A percentile compares a stretch with the other conserved stretches of the same genome.
These are phyloP conservation scores for Apteryx mantelli DNA, from an alignment of 2,113 vertebrate species.

Conservation along the genomic window DNA sequence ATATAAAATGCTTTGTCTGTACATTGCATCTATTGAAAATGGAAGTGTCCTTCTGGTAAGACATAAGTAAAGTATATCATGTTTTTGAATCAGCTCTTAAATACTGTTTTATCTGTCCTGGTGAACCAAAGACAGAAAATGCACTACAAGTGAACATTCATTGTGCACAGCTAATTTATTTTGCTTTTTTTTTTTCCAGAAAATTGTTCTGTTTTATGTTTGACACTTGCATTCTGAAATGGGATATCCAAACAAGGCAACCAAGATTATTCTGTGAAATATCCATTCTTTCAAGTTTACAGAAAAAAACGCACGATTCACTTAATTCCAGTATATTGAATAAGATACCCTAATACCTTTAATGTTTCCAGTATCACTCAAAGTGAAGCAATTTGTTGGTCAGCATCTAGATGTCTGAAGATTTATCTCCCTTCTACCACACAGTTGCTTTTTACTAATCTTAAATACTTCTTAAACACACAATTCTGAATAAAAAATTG, in stretches of 20 bases:
- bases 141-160: background rate
- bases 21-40: background rate
- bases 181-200: background rate
- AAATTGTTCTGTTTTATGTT: background rate
- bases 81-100: background rate
- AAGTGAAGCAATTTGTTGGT: background rate
- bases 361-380: background rate
- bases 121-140: conserved; percentile 8
- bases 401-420: background rate
- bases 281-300: background rate
- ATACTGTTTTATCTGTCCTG: background rate
- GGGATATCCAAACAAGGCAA: background rate
- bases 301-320: background rate
- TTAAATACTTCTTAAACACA: background rate
- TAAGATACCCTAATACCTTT: background rate
- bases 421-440: background rate
- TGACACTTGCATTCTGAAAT: background rate
- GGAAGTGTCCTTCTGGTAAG: background rate
- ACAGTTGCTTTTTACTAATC: background rate
- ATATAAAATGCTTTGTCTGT: background rate
- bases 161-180: background rate
- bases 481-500: background rate
- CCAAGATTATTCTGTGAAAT: background rate
- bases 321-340: background rate
- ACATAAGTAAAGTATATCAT: background rate